These are phyloP conservation scores for Acanthopagrus latus DNA, from an alignment of 2,797 vertebrate species.

Conservation along the genomic window DNA sequence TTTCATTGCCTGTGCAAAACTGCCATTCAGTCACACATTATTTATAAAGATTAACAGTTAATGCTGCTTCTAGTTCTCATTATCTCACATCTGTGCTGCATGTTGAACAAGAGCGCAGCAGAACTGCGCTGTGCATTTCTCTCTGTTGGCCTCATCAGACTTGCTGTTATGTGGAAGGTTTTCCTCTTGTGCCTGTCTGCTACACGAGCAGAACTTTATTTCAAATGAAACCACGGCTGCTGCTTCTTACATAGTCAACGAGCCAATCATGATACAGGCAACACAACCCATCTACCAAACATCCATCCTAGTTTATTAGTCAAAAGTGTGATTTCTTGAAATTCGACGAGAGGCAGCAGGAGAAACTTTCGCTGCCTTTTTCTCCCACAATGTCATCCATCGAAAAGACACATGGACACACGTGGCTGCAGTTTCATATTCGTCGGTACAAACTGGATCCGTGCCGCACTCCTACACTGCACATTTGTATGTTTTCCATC, in stretches of 20 bases:
- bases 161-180: background rate
- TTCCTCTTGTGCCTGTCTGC: background rate
- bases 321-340: background rate
- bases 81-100: slow-evolving; percentile 5
- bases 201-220: background rate
- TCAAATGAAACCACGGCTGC: background rate
- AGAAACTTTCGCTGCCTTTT: background rate
- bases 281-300: background rate
- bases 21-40: background rate
- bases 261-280: background rate
- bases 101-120: slow-evolving; percentile 1
- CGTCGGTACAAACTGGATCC: background rate
- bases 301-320: background rate
- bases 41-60: background rate
- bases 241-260: no score
- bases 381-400: background rate
- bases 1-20: slow-evolving; percentile 13
- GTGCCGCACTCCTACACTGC: background rate
- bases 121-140: background rate
- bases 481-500: slow-evolving; percentile 8
- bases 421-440: background rate
- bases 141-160: background rate
- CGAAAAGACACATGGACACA: background rate
- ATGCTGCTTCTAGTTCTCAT: slow-evolving; percentile 18
- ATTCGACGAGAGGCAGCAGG: background rate